Percentiles rank a stretch among this genome's conserved stretches.
Evolutionary conservation across 2,113 vertebrate genomes (phyloP).

Genomic region (Dromiciops gliroides): DNA sequence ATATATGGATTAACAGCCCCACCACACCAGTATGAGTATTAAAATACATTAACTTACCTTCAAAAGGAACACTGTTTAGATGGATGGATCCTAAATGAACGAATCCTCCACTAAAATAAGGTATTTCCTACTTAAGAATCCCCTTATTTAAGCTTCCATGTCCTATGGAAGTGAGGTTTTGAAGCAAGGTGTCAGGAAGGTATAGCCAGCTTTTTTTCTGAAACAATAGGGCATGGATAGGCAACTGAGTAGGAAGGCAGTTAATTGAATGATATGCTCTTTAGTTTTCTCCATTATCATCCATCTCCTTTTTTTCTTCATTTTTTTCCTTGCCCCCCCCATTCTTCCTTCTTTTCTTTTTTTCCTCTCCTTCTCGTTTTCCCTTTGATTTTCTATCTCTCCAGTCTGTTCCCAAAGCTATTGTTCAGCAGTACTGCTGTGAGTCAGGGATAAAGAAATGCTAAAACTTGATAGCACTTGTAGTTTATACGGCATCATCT

Average conservation of each 20-base stretch:
- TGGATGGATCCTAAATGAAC: neutral
- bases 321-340: too few relatives aligned
- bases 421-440: too few relatives aligned
- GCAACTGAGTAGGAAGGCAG: neutral
- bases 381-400: neutral
- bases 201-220: neutral
- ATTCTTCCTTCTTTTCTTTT: neutral
- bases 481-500: too few relatives aligned
- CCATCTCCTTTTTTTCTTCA: too few relatives aligned
- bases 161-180: accelerated
- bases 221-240: neutral
- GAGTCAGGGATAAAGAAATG: too few relatives aligned
- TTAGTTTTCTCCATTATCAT: too few relatives aligned
- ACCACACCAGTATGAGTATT: constrained; percentile 26
- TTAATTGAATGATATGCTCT: too few relatives aligned
- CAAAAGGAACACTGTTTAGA: constrained; percentile 4
- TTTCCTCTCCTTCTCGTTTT: neutral
- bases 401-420: too few relatives aligned
- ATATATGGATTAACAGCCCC: neutral
- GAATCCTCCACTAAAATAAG: neutral
- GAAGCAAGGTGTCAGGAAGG: accelerated
- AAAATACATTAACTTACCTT: constrained; percentile 55
- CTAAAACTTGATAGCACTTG: too few relatives aligned
- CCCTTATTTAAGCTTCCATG: neutral
- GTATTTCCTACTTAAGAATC: too few relatives aligned